Evolutionary conservation across 2,113 vertebrate species (phyloP).

Genomic region (Furnarius figulus): DNA sequence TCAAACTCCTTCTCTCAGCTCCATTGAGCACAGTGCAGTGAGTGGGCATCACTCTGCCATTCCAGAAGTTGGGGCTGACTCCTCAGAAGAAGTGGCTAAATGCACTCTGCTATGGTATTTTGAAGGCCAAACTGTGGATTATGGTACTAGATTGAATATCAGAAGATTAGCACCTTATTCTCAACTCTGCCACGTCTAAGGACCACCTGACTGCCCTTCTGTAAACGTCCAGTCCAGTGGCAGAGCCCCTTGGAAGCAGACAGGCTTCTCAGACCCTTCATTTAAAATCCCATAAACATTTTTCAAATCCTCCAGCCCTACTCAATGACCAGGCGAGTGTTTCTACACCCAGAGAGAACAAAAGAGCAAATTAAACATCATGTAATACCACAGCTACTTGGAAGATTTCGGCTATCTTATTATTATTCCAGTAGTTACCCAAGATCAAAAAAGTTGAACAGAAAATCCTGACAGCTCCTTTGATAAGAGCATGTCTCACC

Average conservation of each 20-base stretch:
- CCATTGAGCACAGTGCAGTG: background rate
- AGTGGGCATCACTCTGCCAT: background rate
- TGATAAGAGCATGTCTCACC: background rate
- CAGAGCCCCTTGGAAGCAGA: background rate
- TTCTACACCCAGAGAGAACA: background rate
- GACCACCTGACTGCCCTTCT: background rate
- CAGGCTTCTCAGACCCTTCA: background rate
- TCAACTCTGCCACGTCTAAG: background rate
- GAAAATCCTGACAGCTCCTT: constrained; percentile 18
- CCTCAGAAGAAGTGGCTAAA: background rate
- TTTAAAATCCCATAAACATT: background rate
- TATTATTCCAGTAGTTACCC: constrained; percentile 1
- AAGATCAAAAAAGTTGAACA: constrained; percentile 21
- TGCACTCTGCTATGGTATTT: background rate
- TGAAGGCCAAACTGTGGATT: background rate
- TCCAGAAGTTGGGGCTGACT: background rate
- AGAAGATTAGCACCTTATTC: background rate
- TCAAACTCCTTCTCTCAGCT: background rate
- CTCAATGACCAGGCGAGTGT: background rate
- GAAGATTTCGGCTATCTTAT: background rate
- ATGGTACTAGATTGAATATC: background rate
- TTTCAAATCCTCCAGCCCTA: background rate
- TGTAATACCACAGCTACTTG: background rate
- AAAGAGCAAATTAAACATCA: background rate
- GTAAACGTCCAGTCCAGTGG: background rate